Conservation (phyloP, 2,113 vertebrate genomes). For the Romanogobio albipinnatus region DNA sequence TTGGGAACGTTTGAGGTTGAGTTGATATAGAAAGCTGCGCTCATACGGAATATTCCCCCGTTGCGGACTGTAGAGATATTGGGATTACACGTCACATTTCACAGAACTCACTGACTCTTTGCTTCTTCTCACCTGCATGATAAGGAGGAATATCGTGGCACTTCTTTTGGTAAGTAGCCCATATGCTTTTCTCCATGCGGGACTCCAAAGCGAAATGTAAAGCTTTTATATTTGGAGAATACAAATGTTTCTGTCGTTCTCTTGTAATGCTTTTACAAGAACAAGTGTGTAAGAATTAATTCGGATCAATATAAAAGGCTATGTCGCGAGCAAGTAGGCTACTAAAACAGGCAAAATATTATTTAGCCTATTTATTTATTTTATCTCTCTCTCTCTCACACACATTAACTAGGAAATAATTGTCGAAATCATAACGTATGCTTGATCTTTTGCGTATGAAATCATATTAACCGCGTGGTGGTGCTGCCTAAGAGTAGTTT, state of each 20-base stretch:
- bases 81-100: constrained; percentile 50
- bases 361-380: too few relatives aligned
- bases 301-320: not conserved
- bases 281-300: not conserved
- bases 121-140: constrained; percentile 71
- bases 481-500: constrained; percentile 68
- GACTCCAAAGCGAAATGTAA: not conserved
- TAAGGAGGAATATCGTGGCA: constrained; percentile 65
- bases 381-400: not conserved
- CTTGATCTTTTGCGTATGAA: constrained; percentile 56
- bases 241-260: not conserved
- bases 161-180: constrained; percentile 72
- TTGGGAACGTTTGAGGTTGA: not conserved
- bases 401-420: not conserved
- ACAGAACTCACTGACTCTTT: constrained; percentile 52
- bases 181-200: not conserved
- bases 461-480: constrained; percentile 68
- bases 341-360: not conserved
- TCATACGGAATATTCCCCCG: not conserved
- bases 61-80: constrained; percentile 32
- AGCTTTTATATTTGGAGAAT: not conserved
- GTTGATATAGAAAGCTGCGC: constrained; percentile 19
- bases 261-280: not conserved
- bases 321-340: not conserved
- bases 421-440: not conserved